phyloP scores from a whole-genome alignment of 1,140 invertebrate species.

The Nasonia longicornis region DNA sequence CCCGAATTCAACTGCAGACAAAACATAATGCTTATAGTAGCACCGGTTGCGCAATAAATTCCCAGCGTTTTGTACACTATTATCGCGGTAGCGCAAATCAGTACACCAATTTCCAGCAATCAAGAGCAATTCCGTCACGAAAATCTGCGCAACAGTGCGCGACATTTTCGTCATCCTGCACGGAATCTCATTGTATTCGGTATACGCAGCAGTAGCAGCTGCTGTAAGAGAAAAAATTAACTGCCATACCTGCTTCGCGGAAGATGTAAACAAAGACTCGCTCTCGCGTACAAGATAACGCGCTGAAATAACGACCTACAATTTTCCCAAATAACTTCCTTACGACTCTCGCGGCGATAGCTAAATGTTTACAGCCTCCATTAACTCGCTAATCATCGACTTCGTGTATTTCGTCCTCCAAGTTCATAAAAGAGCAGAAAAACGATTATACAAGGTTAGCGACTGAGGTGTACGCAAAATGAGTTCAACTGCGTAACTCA shows the following conservation, averaged over 20 bases:
- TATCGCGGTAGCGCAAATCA: neutral
- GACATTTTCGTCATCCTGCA: neutral
- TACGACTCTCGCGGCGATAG: neutral
- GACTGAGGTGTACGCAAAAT: neutral
- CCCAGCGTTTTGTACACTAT: neutral
- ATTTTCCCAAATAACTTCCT: conserved; percentile 35
- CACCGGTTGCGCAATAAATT: neutral
- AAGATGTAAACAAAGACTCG: neutral
- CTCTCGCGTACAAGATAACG: neutral
- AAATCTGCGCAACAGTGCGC: neutral
- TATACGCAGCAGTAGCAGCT: too few relatives aligned
- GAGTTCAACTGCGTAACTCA: too few relatives aligned
- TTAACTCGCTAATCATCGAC: neutral
- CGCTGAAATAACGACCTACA: neutral
- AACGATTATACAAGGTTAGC: neutral
- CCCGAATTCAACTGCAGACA: too few relatives aligned
- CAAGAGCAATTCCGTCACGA: neutral
- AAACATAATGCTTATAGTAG: neutral
- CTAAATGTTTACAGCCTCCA: conserved; percentile 17
- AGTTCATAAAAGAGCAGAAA: neutral
- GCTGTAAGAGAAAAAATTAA: neutral
- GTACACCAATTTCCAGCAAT: neutral
- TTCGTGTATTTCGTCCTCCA: neutral
- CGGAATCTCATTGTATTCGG: neutral
- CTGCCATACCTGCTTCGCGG: neutral